phyloP scores from a whole-genome alignment of 1,140 invertebrate species.

The Drosophila repletoides region DNA sequence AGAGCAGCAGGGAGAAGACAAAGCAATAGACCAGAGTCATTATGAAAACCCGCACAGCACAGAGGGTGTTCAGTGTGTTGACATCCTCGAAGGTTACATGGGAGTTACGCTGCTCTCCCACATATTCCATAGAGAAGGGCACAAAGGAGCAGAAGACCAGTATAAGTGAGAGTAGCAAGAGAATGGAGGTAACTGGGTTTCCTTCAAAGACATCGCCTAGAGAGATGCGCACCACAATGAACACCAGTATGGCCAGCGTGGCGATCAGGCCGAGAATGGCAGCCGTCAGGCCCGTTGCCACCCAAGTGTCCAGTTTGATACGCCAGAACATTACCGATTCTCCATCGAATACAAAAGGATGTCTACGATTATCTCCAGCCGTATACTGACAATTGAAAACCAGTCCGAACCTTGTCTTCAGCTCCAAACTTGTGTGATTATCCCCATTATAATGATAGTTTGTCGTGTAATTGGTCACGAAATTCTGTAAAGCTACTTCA shows the following conservation, averaged over 20 bases:
- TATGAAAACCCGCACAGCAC: slow-evolving; percentile 77
- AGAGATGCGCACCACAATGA: slow-evolving; percentile 82
- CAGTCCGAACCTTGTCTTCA: slow-evolving; percentile 76
- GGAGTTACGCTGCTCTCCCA: slow-evolving; percentile 73
- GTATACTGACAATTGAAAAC: slow-evolving; percentile 79
- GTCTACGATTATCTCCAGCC: slow-evolving; percentile 65
- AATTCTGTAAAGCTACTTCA: slow-evolving; percentile 75
- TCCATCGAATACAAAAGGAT: slow-evolving; percentile 77
- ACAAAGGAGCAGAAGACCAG: slow-evolving; percentile 84
- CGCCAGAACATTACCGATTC: slow-evolving; percentile 82
- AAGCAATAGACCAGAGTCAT: slow-evolving; percentile 84
- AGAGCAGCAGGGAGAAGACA: slow-evolving; percentile 84
- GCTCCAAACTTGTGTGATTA: slow-evolving; percentile 69
- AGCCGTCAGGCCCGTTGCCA: slow-evolving; percentile 83
- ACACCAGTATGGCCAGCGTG: slow-evolving; percentile 83
- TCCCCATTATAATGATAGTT: slow-evolving; percentile 78
- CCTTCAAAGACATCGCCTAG: slow-evolving; percentile 83
- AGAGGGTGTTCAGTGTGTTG: slow-evolving; percentile 69
- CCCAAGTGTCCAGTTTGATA: slow-evolving; percentile 83
- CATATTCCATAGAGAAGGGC: slow-evolving; percentile 84
- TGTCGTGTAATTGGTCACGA: slow-evolving; percentile 73
- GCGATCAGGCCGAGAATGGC: slow-evolving; percentile 83
- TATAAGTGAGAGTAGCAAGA: slow-evolving; percentile 83
- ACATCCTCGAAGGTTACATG: slow-evolving; percentile 79
- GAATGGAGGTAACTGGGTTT: slow-evolving; percentile 83